Conservation (phyloP, 2,888 invertebrate species). For the Lysandra bellargus region DNA sequence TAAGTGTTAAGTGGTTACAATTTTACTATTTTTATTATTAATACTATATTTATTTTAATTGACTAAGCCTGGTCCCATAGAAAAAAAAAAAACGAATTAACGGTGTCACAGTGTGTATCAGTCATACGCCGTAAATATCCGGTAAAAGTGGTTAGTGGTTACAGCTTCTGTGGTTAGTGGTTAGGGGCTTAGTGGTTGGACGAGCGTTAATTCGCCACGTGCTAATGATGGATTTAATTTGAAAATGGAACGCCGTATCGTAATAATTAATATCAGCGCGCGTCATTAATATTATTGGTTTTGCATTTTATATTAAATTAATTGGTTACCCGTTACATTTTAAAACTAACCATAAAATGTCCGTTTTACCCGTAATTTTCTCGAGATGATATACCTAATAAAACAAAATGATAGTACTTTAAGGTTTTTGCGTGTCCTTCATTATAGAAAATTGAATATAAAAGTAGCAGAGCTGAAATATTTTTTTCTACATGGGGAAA, state of each 20-base stretch:
- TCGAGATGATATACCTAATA: no score
- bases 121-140: neutral
- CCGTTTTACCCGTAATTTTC: no score
- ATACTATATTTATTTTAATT: no score
- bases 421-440: no score
- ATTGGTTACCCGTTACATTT: neutral
- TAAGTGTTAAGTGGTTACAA: no score
- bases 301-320: neutral
- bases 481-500: no score
- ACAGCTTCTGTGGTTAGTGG: neutral
- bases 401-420: no score
- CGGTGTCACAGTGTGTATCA: neutral
- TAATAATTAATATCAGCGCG: neutral
- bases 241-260: slow-evolving; percentile 13
- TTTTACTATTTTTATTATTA: no score
- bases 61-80: no score
- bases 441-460: no score
- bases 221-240: neutral
- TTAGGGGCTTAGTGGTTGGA: neutral
- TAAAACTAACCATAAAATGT: neutral
- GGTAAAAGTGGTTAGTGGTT: neutral
- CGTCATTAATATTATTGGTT: slow-evolving; percentile 9
- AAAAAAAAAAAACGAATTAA: no score
- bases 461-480: no score
- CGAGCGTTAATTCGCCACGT: slow-evolving; percentile 16